These are phyloP conservation scores for Stenodema calcarata DNA, from an alignment of 2,888 invertebrate species.

Conservation along the genomic window DNA sequence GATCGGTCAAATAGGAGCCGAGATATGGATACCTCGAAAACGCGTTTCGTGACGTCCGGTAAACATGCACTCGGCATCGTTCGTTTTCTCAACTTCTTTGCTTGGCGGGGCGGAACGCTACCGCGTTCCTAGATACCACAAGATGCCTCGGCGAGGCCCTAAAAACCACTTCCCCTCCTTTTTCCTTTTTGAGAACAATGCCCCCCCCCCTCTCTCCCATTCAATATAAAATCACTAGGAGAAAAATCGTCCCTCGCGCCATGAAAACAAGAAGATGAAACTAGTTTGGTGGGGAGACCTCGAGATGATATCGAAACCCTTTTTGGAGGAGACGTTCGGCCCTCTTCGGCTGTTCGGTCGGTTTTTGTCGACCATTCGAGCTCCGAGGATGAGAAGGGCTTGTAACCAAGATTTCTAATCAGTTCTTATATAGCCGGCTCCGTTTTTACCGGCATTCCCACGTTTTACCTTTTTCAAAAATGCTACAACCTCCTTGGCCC, in stretches of 20 bases:
- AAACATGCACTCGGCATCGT: too few relatives aligned
- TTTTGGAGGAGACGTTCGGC: background rate
- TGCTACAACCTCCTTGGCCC: background rate
- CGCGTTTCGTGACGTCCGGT: too few relatives aligned
- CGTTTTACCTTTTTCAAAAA: background rate
- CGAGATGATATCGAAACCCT: background rate
- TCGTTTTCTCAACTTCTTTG: too few relatives aligned
- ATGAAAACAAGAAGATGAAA: background rate
- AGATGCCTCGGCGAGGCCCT: background rate
- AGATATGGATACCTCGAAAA: too few relatives aligned
- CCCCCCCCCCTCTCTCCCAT: background rate
- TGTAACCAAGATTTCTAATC: slow-evolving; percentile 2
- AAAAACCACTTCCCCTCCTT: background rate
- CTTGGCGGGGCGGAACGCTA: too few relatives aligned
- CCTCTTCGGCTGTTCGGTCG: background rate
- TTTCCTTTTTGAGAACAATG: background rate
- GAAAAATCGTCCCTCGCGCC: background rate
- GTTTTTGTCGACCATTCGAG: background rate
- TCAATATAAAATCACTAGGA: background rate
- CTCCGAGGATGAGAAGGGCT: background rate
- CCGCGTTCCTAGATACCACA: too few relatives aligned
- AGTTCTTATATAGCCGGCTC: background rate
- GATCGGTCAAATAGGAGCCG: too few relatives aligned
- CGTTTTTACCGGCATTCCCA: background rate
- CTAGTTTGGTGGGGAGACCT: background rate